Evolutionary conservation across 1,140 invertebrate genomes (phyloP).

Genomic region (Leptopilina boulardi): DNA sequence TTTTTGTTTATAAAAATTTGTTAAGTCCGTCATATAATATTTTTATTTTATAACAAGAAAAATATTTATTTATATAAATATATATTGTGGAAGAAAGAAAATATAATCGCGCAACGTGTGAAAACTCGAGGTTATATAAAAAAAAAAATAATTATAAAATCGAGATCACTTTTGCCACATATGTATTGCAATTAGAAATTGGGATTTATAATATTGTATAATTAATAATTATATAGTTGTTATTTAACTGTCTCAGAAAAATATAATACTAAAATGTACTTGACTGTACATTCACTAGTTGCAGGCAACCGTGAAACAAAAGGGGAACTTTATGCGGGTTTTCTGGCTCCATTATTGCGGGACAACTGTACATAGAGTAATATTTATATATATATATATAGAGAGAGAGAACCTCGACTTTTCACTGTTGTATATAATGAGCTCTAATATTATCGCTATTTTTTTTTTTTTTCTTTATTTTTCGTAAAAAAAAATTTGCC

Average conservation of each 20-base stretch:
- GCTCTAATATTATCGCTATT: background rate
- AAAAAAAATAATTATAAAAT: conserved; percentile 20
- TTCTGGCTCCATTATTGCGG: conserved; percentile 4
- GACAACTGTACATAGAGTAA: conserved; percentile 2
- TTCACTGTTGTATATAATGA: conserved; percentile 8
- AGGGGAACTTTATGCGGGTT: conserved; percentile 23
- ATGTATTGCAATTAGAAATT: conserved; percentile 26
- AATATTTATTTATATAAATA: too few species aligned
- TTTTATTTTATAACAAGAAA: too few species aligned
- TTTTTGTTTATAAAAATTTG: too few species aligned
- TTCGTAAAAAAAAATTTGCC: background rate
- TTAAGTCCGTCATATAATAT: too few species aligned
- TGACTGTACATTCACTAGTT: background rate
- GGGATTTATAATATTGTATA: background rate
- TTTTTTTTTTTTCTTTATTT: background rate
- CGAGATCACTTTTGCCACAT: background rate
- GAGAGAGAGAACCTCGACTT: background rate
- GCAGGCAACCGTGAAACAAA: conserved; percentile 30
- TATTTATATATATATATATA: too few species aligned
- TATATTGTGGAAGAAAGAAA: too few species aligned
- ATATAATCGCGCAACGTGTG: background rate
- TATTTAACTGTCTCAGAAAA: conserved; percentile 23
- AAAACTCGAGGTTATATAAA: background rate
- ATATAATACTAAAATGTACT: background rate
- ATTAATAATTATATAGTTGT: background rate